Evolutionary conservation across 2,888 invertebrate genomes (phyloP).

Genomic region (Sylvicola fuscatus): DNA sequence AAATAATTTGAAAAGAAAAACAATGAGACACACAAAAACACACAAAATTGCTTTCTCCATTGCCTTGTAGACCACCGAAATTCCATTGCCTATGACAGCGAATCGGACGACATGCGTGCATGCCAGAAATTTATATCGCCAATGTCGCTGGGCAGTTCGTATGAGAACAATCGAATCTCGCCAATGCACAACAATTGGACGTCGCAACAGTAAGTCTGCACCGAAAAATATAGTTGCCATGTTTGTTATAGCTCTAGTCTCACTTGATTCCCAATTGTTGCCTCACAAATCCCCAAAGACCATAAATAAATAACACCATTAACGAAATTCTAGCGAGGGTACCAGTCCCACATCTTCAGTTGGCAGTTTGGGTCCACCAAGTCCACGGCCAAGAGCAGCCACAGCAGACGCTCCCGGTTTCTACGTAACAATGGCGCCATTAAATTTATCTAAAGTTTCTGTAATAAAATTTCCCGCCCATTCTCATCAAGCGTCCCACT

Average conservation of each 20-base stretch:
- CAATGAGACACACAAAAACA: background rate
- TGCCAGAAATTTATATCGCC: constrained; percentile 5
- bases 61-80: constrained; percentile 13
- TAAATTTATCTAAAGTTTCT: constrained; percentile 5
- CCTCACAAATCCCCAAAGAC: no score
- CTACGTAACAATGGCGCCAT: constrained; percentile 8
- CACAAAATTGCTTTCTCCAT: constrained; percentile 1
- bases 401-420: constrained; percentile 11
- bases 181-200: constrained; percentile 7
- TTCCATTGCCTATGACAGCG: constrained; percentile 30
- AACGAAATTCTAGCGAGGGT: background rate
- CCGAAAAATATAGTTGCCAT: no score
- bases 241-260: no score
- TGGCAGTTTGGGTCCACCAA: constrained; percentile 21
- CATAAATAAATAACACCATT: background rate
- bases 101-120: constrained; percentile 32
- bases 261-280: no score
- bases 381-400: constrained; percentile 13
- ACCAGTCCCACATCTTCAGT: constrained; percentile 22
- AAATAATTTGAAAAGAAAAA: background rate
- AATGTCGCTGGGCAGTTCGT: constrained; percentile 8
- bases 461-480: constrained; percentile 1
- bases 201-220: constrained; percentile 1
- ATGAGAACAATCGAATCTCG: constrained; percentile 8
- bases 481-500: no score